Evolutionary conservation across 2,113 vertebrate species (phyloP), one percentile per base, ranked within the genome.

Genomic region (Aptenodytes forsteri): DNA sequence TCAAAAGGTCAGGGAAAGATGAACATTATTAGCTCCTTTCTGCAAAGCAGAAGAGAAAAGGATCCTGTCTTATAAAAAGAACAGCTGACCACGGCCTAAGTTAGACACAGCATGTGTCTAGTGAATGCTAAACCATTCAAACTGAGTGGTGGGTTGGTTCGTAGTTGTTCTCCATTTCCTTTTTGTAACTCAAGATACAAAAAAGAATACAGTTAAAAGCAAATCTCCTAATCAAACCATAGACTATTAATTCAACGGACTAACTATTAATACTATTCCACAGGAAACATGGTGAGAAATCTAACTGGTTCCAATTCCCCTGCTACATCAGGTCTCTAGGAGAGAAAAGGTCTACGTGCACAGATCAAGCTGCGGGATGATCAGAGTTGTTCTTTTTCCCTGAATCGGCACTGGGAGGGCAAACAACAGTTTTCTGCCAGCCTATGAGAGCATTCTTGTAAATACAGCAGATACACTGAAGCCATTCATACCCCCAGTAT

Each of bases 401-500:
- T 83, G 82, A 88, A 88, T 93, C 92, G 90, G 95, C 87, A 90
- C 66, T 21, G n/a, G 27, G 17, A 97, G 67, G 58, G 75, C 71
- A 96, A 86, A 92, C 42, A 87, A 55, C 19, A 83, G 27, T 83
- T 85, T 73, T 92, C 91, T 95, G 93, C 95, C 93, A 96, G 82
- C 78, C 85, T 94, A 54, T 88, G 87, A 93, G 78, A 88, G 75
- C 78, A 54, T 83, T 96, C 66, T 73, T 93, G 62, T 72, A 90
- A 96, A 88, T n/a, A 66, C 52, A 95, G 52, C 89, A 85, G 85
- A 96, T 54, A 96, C 87, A 96, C 87, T 94, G 87, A 90, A 82
- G 85, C 92, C 96, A 96, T 97, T 97, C 95, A 97, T 90, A 88
- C 13, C 26, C 76, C 27, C 29, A 27, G 30, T 7, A 87, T 10